Percentiles rank a stretch among this genome's conserved stretches.
Conservation (phyloP, 2,113 vertebrate species). For the Candoia aspera region DNA sequence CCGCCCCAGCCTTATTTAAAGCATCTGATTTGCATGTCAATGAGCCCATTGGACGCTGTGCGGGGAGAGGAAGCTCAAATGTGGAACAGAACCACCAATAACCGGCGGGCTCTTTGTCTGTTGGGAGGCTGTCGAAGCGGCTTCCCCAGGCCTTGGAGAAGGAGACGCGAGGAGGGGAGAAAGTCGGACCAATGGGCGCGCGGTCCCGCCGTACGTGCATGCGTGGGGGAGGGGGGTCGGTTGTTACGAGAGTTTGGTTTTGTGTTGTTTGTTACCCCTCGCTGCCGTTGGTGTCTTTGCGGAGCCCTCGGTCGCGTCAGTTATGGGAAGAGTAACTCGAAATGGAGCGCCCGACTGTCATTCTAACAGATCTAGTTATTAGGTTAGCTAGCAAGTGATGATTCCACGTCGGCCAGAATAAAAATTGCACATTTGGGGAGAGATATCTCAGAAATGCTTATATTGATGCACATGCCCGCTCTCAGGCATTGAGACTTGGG, state of each 20-base stretch:
- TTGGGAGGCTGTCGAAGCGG: constrained; percentile 35
- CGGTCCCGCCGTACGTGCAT: not conserved
- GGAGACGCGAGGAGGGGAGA: not conserved
- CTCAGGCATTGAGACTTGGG: not conserved
- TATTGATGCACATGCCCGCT: not conserved
- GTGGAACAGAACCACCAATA: constrained; percentile 78
- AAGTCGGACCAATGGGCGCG: not conserved
- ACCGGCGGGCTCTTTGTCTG: constrained; percentile 77
- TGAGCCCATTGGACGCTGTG: constrained; percentile 65
- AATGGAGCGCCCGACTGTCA: not conserved
- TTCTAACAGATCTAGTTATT: not conserved
- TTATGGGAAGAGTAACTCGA: not conserved
- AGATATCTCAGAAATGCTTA: not conserved
- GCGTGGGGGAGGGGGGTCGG: not conserved
- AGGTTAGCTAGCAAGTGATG: not conserved
- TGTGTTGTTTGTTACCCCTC: not conserved
- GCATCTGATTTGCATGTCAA: constrained; percentile 80
- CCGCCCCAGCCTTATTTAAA: constrained; percentile 69
- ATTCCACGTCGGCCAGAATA: not conserved
- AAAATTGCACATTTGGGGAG: not conserved
- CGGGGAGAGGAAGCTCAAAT: constrained; percentile 58
- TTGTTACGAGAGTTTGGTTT: not conserved
- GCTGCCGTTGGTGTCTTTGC: not conserved
- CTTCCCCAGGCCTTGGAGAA: not conserved
- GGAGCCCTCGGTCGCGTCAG: not conserved